Evolutionary conservation across 2,113 vertebrate genomes (phyloP).

Genomic region (Melospiza georgiana): DNA sequence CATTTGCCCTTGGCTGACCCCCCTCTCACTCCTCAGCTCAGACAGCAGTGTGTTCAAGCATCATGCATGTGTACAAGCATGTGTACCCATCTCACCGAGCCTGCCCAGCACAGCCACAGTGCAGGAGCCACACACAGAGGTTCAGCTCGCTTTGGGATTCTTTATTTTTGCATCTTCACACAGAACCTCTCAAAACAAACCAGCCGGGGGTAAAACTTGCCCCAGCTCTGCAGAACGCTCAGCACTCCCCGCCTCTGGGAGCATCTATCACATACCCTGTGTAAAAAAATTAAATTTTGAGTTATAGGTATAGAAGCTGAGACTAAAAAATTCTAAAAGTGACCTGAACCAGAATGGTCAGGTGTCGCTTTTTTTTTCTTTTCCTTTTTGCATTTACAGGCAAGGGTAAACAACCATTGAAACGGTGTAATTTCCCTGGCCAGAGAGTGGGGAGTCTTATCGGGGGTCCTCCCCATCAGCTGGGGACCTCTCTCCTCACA

Average conservation of each 20-base stretch:
- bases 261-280: too few species aligned
- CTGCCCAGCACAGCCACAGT: accelerated
- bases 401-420: not conserved
- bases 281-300: not conserved
- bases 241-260: not conserved
- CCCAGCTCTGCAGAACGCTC: not conserved
- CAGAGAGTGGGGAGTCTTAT: not conserved
- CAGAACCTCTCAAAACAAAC: not conserved
- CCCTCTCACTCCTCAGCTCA: not conserved
- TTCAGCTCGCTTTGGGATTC: too few species aligned
- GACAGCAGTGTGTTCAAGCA: accelerated
- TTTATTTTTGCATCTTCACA: not conserved
- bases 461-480: not conserved
- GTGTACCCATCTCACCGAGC: too few species aligned
- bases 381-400: not conserved
- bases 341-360: not conserved
- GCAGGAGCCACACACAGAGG: not conserved
- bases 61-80: too few species aligned
- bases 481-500: not conserved
- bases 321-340: not conserved
- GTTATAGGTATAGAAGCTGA: not conserved
- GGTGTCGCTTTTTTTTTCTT: not conserved
- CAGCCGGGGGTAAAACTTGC: not conserved
- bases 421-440: not conserved
- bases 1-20: not conserved